Evolutionary conservation across 2,888 invertebrate species (phyloP).

Genomic region (Tipula confusa): DNA sequence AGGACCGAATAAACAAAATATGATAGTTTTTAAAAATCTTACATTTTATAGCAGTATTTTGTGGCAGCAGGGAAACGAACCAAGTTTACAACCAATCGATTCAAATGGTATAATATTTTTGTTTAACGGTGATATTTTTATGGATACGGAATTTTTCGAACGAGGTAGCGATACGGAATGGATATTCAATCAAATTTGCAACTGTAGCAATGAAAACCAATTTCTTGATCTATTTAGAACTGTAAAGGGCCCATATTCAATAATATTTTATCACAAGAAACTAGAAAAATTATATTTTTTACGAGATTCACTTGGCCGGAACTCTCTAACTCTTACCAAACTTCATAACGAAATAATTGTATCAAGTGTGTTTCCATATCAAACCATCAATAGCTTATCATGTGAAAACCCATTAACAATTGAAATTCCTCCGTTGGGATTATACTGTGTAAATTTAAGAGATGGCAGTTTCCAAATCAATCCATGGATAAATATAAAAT

Average conservation of each 20-base stretch:
- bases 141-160: constrained; percentile 51
- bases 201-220: constrained; percentile 40
- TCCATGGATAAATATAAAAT: constrained; percentile 39
- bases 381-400: constrained; percentile 37
- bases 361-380: neutral
- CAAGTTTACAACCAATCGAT: constrained; percentile 66
- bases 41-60: constrained; percentile 58
- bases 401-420: constrained; percentile 47
- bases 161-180: constrained; percentile 54
- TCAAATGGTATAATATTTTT: constrained; percentile 61
- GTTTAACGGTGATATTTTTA: constrained; percentile 89
- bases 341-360: constrained; percentile 1
- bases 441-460: neutral
- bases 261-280: constrained; percentile 67
- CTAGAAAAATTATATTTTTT: constrained; percentile 67
- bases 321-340: constrained; percentile 66
- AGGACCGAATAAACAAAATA: constrained; percentile 38
- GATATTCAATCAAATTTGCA: constrained; percentile 49
- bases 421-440: constrained; percentile 61
- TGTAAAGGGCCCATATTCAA: constrained; percentile 78
- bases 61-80: constrained; percentile 73
- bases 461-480: constrained; percentile 32
- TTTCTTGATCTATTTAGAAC: constrained; percentile 51
- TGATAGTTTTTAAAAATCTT: constrained; percentile 31
- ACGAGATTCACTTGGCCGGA: constrained; percentile 79